Evolutionary conservation across 1,140 invertebrate genomes (phyloP), one percentile per base, ranked within the genome.

Genomic region (Drosophila melanica): DNA sequence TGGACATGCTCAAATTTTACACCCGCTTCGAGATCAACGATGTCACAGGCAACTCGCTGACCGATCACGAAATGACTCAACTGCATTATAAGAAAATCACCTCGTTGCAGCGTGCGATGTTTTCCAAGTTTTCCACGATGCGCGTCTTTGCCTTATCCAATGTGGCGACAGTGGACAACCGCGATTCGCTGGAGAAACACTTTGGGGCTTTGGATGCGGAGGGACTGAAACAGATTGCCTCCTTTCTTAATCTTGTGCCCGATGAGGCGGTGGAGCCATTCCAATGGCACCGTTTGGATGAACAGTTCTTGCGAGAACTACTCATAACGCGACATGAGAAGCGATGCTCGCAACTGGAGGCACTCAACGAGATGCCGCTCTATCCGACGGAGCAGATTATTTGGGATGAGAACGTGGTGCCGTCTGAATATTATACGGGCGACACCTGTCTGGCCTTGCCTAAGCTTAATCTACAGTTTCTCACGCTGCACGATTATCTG

Each of bases 351-450:
- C 99, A 99, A 89, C 92, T 99, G 39, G 97, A 99, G 92, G 96
- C 97, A 50, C 92, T 99, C 2, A 99, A 99, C 91, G 96, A 98
- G 78, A 99, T 99, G 97, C 98, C 99, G 0, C 93, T 99, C 0
- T 99, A 99, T 92, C 99, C 99, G 1, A 99, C 98, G 0, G 99
- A 99, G 92, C 95, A 98, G 53, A 96, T 99, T 9, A 99, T 99
- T 77, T 99, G 99, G 99, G 98, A 99, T 93, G 98, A 99, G 92
- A 99, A 99, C 90, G 95, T 99, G 35, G 98, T 99, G 0, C 99
- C 99, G 0, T 97, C 97, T 0, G 98, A 99, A 84, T 99, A 98
- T 92, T 99, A 97, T 92, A 98, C 97, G 55, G 98, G 98, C 1
- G 98, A 99, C 92, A 97, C 96, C 30, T 98, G 97, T 87, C 59